Base-by-base conservation (phyloP, 2,113 vertebrate genomes). In the Oncorhynchus mykiss region DNA sequence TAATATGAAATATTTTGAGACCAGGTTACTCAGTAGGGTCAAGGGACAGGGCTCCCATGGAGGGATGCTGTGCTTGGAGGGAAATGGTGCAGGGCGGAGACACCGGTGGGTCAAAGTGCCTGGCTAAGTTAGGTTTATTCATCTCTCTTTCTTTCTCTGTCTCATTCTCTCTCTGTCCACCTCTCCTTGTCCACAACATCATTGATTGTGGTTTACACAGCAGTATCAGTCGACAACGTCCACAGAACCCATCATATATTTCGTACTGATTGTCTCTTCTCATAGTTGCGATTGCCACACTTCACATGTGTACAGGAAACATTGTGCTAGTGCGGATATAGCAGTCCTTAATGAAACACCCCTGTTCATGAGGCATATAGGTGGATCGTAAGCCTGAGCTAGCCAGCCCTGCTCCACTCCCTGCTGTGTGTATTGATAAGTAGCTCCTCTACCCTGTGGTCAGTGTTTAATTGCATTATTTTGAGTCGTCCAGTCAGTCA, bases 401-500 rank as follows among this genome's bases (percentile, higher is more conserved):
- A 83, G 87, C 65, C 65, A 29, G 65, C 65, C 65, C 25, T 83
- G 85, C 78, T 70, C 57, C 80, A 80, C 70, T 78, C 79, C 90
- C 89, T 78, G 88, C 88, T 88, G 90, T 67, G 89, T 85, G 84
- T 91, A 92, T 91, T 92, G 90, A 92, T 92, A 92, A 91, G 89
- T 87, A 91, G 90, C 51, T 84, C 76, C 86, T 90, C 88, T 91
- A 91, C 89, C 91, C 90, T 90, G 89, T 85, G 86, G 90, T 91
- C 90, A 91, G 87, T 91, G 88, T 91, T 92, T 91, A 91, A 92
- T 92, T 91, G 90, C 89, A 92, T 91, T 91, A 91, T 91, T 91
- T 87, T 86, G 90, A 92, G 88, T 90, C 87, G 80, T 91, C 86
- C 77, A 85, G 86, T 45, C 39, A 45, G 39, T 90, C 82, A 79